These are phyloP conservation scores for Polypedilum vanderplanki DNA, from an alignment of 1,140 invertebrate genomes.

Conservation along the genomic window DNA sequence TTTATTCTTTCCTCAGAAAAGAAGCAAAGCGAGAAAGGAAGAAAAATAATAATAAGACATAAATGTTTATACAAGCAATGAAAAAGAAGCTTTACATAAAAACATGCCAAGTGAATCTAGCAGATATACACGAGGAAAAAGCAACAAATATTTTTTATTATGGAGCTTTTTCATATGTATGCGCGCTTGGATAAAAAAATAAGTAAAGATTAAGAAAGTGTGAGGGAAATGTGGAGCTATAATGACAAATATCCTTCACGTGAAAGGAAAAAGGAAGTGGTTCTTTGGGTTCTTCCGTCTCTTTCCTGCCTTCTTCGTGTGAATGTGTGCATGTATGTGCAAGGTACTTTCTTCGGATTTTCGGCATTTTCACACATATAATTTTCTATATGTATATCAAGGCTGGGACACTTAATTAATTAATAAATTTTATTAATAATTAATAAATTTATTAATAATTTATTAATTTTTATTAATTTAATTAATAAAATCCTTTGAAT, in stretches of 20 bases:
- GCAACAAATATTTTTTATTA: background rate
- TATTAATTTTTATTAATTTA: no score
- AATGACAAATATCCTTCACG: slow-evolving; percentile 28
- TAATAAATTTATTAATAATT: no score
- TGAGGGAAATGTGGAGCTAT: slow-evolving; percentile 4
- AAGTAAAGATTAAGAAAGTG: background rate
- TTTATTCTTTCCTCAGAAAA: no score
- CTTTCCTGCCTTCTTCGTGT: slow-evolving; percentile 3
- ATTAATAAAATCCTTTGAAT: no score
- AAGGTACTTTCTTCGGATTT: background rate
- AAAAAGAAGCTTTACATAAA: no score
- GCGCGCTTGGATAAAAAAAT: background rate
- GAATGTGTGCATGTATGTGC: background rate
- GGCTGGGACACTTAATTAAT: no score
- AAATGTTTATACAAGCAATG: no score
- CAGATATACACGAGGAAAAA: background rate
- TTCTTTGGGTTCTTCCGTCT: slow-evolving; percentile 5
- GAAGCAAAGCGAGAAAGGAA: no score
- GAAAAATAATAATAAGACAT: no score
- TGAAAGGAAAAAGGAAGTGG: slow-evolving; percentile 24
- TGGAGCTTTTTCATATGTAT: background rate
- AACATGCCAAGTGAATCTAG: no score
- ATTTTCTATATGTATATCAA: no score
- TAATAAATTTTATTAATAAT: no score
- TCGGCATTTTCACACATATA: background rate